phyloP scores from a whole-genome alignment of 1,140 invertebrate species.

The Ctenoplectra terminalis region DNA sequence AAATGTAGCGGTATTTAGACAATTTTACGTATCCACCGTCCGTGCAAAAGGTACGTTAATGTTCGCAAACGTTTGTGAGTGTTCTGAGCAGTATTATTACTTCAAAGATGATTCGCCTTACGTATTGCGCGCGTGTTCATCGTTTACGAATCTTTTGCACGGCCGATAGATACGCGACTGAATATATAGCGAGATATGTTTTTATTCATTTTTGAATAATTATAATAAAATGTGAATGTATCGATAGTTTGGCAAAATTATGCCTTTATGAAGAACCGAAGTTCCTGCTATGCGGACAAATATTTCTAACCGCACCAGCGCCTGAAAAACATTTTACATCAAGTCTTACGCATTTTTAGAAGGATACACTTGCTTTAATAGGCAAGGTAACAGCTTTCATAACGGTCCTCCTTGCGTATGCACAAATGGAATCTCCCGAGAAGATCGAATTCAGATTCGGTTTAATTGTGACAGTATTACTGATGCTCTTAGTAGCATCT shows the following conservation, averaged over 20 bases:
- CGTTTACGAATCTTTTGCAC: not conserved
- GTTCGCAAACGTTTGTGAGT: not conserved
- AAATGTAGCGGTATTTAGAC: not conserved
- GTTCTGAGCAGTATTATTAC: not conserved
- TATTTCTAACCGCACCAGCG: not conserved
- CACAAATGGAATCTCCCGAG: slow-evolving; percentile 85
- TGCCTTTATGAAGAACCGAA: not conserved
- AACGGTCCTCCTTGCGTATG: slow-evolving; percentile 85
- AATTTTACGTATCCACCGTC: not conserved
- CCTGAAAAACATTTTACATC: not conserved
- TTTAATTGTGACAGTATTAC: slow-evolving; percentile 86
- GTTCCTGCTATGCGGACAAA: no score
- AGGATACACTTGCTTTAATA: slow-evolving; percentile 69
- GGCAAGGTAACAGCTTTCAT: slow-evolving; percentile 84
- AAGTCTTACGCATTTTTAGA: slow-evolving; percentile 63
- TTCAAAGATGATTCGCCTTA: not conserved
- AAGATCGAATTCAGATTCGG: slow-evolving; percentile 88
- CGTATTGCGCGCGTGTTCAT: not conserved
- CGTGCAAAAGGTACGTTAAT: not conserved
- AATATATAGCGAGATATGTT: not conserved
- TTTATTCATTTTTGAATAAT: not conserved
- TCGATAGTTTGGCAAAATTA: not conserved
- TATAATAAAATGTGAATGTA: not conserved
- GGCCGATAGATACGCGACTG: not conserved
- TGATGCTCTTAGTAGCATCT: slow-evolving; percentile 87